These are phyloP conservation scores for Bos javanicus DNA, from an alignment of 2,113 vertebrate species.

Conservation along the genomic window DNA sequence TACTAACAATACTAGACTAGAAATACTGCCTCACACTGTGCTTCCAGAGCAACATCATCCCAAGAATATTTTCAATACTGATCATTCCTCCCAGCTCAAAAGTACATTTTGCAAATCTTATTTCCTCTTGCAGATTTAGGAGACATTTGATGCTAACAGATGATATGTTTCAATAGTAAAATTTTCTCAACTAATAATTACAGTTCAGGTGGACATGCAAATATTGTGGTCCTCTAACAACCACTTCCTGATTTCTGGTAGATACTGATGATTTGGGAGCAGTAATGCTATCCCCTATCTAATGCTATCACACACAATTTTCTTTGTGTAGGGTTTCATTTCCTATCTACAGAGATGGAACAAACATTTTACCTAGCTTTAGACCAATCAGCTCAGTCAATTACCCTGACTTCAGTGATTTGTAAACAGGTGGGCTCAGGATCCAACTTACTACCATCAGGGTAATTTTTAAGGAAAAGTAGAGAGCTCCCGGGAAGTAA, in stretches of 20 bases:
- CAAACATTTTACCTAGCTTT: neutral
- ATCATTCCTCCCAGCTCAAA: neutral
- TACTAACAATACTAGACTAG: neutral
- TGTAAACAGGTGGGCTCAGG: neutral
- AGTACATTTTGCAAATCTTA: neutral
- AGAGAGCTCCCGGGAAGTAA: neutral
- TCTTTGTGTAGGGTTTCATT: neutral
- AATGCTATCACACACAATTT: neutral
- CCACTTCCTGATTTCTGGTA: neutral
- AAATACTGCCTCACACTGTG: neutral
- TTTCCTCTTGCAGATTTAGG: constrained; percentile 2
- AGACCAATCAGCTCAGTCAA: neutral
- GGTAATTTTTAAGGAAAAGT: neutral
- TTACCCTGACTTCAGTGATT: neutral
- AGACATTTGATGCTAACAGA: neutral
- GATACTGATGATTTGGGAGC: neutral
- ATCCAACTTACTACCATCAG: neutral
- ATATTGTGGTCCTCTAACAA: neutral
- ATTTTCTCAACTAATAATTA: neutral
- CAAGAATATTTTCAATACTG: neutral
- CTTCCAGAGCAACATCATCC: neutral
- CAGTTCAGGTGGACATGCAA: neutral
- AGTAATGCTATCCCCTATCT: neutral
- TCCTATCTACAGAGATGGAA: neutral
- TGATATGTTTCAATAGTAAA: neutral